Evolutionary conservation across 2,797 vertebrate genomes (phyloP).

Genomic region (Bryconaethiops microstoma): DNA sequence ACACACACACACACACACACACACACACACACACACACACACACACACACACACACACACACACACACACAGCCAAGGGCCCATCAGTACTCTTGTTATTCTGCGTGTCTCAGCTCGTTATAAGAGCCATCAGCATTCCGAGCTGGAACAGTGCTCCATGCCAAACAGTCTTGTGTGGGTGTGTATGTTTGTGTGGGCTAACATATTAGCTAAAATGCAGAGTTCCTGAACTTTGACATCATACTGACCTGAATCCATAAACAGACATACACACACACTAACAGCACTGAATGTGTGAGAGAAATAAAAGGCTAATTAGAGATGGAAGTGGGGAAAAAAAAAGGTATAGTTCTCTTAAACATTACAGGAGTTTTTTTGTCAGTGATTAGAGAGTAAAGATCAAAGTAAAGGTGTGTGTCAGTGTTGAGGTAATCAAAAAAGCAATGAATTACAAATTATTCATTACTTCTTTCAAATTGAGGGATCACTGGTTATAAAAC

Average conservation of each 20-base stretch:
- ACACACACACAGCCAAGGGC: conserved; percentile 40
- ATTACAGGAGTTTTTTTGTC: conserved; percentile 42
- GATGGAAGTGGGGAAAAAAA: background rate
- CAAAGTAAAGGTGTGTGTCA: no score
- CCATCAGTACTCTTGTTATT: conserved; percentile 56
- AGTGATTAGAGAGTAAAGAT: conserved; percentile 6
- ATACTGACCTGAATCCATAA: conserved; percentile 43
- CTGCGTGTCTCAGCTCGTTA: conserved; percentile 57
- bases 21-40: no score
- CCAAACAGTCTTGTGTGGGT: conserved; percentile 55
- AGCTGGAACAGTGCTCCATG: conserved; percentile 55
- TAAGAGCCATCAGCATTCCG: conserved; percentile 56
- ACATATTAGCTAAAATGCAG: conserved; percentile 34
- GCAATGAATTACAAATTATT: no score
- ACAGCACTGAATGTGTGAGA: conserved; percentile 27
- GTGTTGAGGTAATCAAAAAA: no score
- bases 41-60: conserved; percentile 17
- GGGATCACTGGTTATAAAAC: no score
- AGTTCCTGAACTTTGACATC: conserved; percentile 54
- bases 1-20: no score
- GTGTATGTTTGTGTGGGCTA: conserved; percentile 38
- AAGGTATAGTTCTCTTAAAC: conserved; percentile 26
- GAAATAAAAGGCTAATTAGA: conserved; percentile 5
- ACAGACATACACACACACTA: conserved; percentile 44
- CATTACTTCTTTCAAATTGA: no score